Base-by-base conservation (phyloP, 2,888 invertebrate species). In the Pachymerium ferrugineum region DNA sequence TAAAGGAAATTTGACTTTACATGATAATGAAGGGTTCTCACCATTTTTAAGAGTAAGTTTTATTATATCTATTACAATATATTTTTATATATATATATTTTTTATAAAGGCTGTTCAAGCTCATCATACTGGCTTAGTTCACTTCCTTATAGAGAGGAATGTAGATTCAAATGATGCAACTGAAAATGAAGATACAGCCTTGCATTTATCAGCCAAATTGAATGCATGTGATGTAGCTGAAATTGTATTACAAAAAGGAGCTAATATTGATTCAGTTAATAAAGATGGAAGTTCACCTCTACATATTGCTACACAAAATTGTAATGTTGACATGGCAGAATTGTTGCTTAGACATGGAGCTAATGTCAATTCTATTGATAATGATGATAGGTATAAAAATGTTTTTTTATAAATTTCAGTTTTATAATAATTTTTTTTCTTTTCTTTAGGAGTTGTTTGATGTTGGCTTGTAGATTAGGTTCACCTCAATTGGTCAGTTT, bases 11-110 rank as follows among this genome's bases (percentile, higher is more conserved):
- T 25, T 73, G 3, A 30, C 47, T 10, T n/a, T 73, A 12, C 38
- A 19, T 16, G 76, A 76, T 70, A 12, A 19, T 19, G 67, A 73
- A 22, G 76, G 74, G 25, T 67, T 25, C 16, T 75, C 76, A 8
- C 73, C 74, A 1, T 33, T 76, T 33, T 33, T 73, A 6, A 70
- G 70, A 31, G 75, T 73, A 19, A 68, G 28, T 54, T 54, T 62
- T 28, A 1, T n/a, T 25, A 35, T 14, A 35, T 14, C 35, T 14
- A 10, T 8, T 35, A 35, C 14, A 35, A 8, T 10, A 35, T 35
- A 35, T 35, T 10, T 14, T 10, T 35, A 14, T 35, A 35, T 35
- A 35, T 35, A 8, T 35, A 35, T 35, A 10, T 35, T 35, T 8
- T 70, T 14, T 1, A 28, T 14, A 25, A 2, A 73, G 73, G 62